Base-by-base conservation (phyloP, 2,888 invertebrate species). In the Odontomyia ornata region DNA sequence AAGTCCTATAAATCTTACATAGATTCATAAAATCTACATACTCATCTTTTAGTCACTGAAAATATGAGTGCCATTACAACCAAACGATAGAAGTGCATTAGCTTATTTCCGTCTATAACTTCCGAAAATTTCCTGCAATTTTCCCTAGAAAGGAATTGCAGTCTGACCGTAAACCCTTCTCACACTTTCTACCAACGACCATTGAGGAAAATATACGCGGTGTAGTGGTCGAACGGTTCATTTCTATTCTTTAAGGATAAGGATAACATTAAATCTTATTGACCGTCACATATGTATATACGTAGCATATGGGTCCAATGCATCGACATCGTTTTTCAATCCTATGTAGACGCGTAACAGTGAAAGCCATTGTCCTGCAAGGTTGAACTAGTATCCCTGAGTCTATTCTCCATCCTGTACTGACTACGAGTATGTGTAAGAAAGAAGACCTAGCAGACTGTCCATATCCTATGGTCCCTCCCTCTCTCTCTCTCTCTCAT, bases 211-310 rank as follows among this genome's bases (percentile, higher is more conserved):
- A 36, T 36, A 9, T 9, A 36, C 9, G 36, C 36, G 36, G 36
- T 9, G 9, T 36, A 9, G 52, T 52, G 15, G 52, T 9, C 52
- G 15, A 9, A 52, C 52, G 13, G 52, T 60, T 60, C 60, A 23
- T 60, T 60, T 36, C 47, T 69, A 23, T 46, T 46, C 46, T 46
- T 46, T 47, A 69, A 69, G 69, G 27, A 69, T 69, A 69, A 69
- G 47, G 69, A 69, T 69, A 69, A 47, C 69, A 46, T 69, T 69
- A 69, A 69, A 69, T 69, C 46, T 69, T 46, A 43, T 25, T 46
- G 47, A 15, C 46, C 69, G 13, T 43, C 69, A 15, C 7, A 69
- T 18, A 52, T 52, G 15, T 52, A n/a, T 18, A 52, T 52, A 4
- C 47, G 69, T 69, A 69, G 69, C 69, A 69, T 47, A 69, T 69